Conservation (phyloP, 2,888 invertebrate species). For the Mayetiola destructor region DNA sequence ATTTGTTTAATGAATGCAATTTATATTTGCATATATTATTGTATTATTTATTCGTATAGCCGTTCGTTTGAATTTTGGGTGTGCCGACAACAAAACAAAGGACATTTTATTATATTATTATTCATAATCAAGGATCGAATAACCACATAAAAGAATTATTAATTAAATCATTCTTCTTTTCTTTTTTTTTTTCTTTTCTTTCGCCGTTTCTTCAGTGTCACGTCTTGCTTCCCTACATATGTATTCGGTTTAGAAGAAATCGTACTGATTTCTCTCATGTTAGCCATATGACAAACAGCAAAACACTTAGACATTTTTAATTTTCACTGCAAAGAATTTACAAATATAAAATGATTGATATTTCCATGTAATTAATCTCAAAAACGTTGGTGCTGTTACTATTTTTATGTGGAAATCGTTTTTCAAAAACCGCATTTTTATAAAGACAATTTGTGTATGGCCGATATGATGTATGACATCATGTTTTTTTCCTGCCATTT, state of each 20-base stretch:
- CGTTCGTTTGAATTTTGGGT: not conserved
- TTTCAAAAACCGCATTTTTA: not conserved
- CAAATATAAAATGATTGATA: conserved; percentile 4
- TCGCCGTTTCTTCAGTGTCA: too few species aligned
- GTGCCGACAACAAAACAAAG: not conserved
- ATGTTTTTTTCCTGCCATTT: not conserved
- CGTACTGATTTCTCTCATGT: too few species aligned
- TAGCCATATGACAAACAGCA: too few species aligned
- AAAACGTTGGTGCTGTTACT: not conserved
- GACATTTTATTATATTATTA: too few species aligned
- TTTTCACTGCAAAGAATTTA: too few species aligned
- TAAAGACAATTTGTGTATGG: not conserved
- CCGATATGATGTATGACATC: not conserved
- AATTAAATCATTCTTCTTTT: not conserved
- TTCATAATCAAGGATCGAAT: too few species aligned
- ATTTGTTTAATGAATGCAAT: not conserved
- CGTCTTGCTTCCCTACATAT: too few species aligned
- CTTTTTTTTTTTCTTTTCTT: not conserved
- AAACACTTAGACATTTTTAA: too few species aligned
- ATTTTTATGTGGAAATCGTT: not conserved
- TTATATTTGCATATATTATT: not conserved
- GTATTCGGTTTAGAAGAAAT: not conserved
- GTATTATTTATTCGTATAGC: not conserved
- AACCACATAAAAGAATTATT: too few species aligned
- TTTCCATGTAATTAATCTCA: conserved; percentile 1